Evolutionary conservation across 2,113 vertebrate species (phyloP).

Genomic region (Erythrocercus mccallii): DNA sequence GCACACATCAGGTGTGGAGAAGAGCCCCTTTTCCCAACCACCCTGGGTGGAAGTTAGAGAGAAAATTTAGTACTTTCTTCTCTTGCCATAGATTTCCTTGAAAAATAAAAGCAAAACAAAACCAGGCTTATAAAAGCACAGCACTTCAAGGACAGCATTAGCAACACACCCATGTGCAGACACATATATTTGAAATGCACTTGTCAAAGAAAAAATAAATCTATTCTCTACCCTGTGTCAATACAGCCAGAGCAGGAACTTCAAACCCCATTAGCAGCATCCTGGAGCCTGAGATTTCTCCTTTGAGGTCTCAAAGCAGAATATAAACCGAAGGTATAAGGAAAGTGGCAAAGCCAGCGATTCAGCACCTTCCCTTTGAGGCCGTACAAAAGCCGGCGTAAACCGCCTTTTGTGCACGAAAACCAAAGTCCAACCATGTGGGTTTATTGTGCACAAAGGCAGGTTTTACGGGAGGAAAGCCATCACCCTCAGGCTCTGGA

Average conservation of each 20-base stretch:
- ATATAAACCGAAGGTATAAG: background rate
- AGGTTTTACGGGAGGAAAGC: background rate
- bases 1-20: background rate
- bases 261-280: conserved; percentile 55
- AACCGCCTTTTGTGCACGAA: accelerated
- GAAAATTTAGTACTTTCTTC: background rate
- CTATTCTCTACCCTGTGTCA: conserved; percentile 5
- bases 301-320: conserved; percentile 39
- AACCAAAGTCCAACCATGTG: background rate
- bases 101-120: conserved; percentile 27
- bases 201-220: conserved; percentile 28
- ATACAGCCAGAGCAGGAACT: conserved; percentile 40
- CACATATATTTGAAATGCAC: background rate
- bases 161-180: conserved; percentile 23
- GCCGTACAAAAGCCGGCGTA: accelerated
- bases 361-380: background rate
- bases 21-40: background rate
- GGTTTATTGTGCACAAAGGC: background rate
- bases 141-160: background rate
- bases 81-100: background rate
- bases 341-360: background rate
- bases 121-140: background rate
- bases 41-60: background rate
- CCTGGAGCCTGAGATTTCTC: conserved; percentile 32
- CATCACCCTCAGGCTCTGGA: background rate